Conservation (phyloP, 2,888 invertebrate species). For the Drosophila algonquin region DNA sequence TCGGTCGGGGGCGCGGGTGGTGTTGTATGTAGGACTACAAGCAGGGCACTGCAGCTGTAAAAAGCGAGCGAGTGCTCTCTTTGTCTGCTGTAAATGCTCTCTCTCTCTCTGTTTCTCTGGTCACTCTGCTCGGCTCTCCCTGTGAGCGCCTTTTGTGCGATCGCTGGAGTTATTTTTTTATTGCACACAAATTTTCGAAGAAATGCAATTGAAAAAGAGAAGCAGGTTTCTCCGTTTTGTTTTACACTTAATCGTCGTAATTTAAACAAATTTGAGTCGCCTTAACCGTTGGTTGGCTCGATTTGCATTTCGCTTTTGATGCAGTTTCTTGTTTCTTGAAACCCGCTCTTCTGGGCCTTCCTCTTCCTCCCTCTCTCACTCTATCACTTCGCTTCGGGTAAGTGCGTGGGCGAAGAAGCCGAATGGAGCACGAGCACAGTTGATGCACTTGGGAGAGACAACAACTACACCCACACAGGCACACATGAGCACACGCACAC, state of each 20-base stretch:
- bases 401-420: slow-evolving; percentile 67
- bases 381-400: slow-evolving; percentile 59
- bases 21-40: slow-evolving; percentile 21
- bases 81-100: slow-evolving; percentile 26
- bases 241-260: background rate
- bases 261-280: background rate
- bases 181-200: slow-evolving; percentile 53
- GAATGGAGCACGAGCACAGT: slow-evolving; percentile 42
- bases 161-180: slow-evolving; percentile 38
- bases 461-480: slow-evolving; percentile 60
- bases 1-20: slow-evolving; percentile 21
- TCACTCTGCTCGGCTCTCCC: background rate
- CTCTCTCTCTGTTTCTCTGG: slow-evolving; percentile 3
- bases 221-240: background rate
- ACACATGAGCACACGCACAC: slow-evolving; percentile 21
- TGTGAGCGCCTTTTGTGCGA: background rate
- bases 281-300: background rate
- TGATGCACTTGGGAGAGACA: slow-evolving; percentile 60
- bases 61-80: slow-evolving; percentile 44
- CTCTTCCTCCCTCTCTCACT: slow-evolving; percentile 32
- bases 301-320: slow-evolving; percentile 4
- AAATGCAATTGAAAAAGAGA: slow-evolving; percentile 1
- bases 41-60: slow-evolving; percentile 4
- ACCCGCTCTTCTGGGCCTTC: slow-evolving; percentile 41
- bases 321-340: background rate